Evolutionary conservation across 1,140 invertebrate species (phyloP).

Genomic region (Nasonia longicornis): DNA sequence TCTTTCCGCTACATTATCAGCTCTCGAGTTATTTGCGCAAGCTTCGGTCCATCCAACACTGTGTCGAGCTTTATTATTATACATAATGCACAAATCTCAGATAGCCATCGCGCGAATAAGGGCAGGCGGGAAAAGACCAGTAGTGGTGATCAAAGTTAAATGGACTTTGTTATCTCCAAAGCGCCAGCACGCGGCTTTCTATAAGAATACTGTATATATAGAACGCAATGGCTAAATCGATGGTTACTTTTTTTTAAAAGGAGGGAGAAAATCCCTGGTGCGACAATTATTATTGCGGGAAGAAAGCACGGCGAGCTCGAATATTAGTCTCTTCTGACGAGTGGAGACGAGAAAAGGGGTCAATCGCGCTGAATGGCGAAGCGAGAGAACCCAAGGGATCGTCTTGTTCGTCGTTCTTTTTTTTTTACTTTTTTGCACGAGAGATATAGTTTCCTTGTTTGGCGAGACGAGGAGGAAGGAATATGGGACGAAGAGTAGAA

Average conservation of each 20-base stretch:
- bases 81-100: not conserved
- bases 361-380: not conserved
- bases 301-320: not conserved
- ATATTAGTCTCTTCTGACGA: not conserved
- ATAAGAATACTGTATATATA: not conserved
- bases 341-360: too few relatives aligned
- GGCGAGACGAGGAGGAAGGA: not conserved
- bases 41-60: too few relatives aligned
- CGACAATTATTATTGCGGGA: slow-evolving; percentile 3
- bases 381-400: not conserved
- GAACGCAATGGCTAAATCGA: not conserved
- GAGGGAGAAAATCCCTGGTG: not conserved
- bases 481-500: not conserved
- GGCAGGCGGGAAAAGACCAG: not conserved
- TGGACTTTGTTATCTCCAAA: slow-evolving; percentile 28
- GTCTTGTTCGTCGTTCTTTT: not conserved
- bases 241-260: not conserved
- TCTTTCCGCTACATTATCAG: not conserved
- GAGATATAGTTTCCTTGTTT: not conserved
- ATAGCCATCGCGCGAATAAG: not conserved
- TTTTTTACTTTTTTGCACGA: not conserved
- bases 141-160: slow-evolving; percentile 30
- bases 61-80: not conserved
- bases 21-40: not conserved
- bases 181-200: slow-evolving; percentile 10